Evolutionary conservation across 2,888 invertebrate genomes (phyloP), one percentile per base, ranked within the genome.

Genomic region (Neoscelio sp.): DNA sequence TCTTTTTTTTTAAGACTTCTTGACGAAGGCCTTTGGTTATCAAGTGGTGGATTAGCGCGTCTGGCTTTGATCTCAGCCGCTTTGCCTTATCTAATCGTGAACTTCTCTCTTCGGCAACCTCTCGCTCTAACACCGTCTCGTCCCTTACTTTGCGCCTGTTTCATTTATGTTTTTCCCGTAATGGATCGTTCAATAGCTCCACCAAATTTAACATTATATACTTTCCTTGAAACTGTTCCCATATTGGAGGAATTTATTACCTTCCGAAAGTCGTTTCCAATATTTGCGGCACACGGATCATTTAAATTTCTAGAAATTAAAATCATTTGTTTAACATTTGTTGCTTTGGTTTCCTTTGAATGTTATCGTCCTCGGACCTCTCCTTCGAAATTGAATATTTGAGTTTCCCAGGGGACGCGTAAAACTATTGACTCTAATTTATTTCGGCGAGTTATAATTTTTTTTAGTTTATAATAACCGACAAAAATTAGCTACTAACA

Each of bases 41-140:
- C 90, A 89, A 89, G 88, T 86, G 87, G 86, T 87, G 89, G 90
- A 90, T 90, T 90, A 90, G 88, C 88, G 89, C 83, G 86, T 85
- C 85, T 83, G 85, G 85, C 89, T 90, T 90, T 90, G 89, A 90
- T 89, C 89, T 89, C 82, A 83, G 86, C 89, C 89, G 86, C 85
- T 75, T 77, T 73, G 84, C 83, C 89, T 90, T 90, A 90, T 90
- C 90, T 90, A 90, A 90, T 89, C 90, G 86, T 86, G 73, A 82
- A 64, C 78, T 82, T 82, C 79, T 81, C 82, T 81, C 70, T 81
- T 83, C 56, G 60, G 48, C 68, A 46, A 68, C 42, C 18, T 65
- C 70, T 77, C 50, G 64, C 77, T 77, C 28, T 48, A 76, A 64
- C 80, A 46, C 78, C 79, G 76, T 77, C 60, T 75, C 67, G 64